phyloP scores from a whole-genome alignment of 2,888 invertebrate genomes.

The Drosophila infuscata region DNA sequence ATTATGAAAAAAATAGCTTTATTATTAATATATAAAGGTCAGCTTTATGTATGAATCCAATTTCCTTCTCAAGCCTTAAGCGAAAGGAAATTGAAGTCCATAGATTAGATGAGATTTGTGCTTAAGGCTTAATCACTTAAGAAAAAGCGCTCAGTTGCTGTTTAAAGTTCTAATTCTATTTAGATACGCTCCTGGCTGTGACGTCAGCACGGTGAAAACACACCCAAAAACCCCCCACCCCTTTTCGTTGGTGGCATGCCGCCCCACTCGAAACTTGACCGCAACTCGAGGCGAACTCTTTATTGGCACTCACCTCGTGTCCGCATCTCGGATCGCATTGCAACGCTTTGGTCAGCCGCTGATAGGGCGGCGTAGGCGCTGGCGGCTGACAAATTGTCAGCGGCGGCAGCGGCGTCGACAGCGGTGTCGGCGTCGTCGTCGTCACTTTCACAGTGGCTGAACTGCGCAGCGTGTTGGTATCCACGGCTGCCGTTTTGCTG shows the following conservation, averaged over 20 bases:
- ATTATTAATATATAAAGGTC: background rate
- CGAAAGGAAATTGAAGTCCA: background rate
- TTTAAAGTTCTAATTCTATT: background rate
- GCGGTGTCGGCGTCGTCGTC: conserved; percentile 45
- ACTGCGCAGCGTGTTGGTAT: conserved; percentile 84
- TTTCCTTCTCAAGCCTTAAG: background rate
- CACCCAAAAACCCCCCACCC: background rate
- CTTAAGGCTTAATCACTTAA: background rate
- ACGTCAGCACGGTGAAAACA: conserved; percentile 34
- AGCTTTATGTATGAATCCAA: background rate
- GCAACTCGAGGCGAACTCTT: conserved; percentile 38
- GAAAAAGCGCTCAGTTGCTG: background rate
- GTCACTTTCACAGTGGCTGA: conserved; percentile 76
- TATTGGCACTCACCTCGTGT: conserved; percentile 84
- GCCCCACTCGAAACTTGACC: conserved; percentile 40
- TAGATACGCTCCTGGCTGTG: conserved; percentile 47
- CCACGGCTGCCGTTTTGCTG: conserved; percentile 85
- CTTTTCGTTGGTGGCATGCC: background rate
- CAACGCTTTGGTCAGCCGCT: conserved; percentile 86
- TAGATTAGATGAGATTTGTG: background rate
- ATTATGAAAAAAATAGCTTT: background rate
- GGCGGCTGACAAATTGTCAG: conserved; percentile 80
- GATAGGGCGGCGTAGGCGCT: conserved; percentile 85
- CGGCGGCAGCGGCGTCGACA: conserved; percentile 56
- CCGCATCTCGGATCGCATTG: conserved; percentile 86